These are phyloP conservation scores for Caenorhabditis sp. DNA, from an alignment of 2,888 invertebrate species.

Conservation along the genomic window DNA sequence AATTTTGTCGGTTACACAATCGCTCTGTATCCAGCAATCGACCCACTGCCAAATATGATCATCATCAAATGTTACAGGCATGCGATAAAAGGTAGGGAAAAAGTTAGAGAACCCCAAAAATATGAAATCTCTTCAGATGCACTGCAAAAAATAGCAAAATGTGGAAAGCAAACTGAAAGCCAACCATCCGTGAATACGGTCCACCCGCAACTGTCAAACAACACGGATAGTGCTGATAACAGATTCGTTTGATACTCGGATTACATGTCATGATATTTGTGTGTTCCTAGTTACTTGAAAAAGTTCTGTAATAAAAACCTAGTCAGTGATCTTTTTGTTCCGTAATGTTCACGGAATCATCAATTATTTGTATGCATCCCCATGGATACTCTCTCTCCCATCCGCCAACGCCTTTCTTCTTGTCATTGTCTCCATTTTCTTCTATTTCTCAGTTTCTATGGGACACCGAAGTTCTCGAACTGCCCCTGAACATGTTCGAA, in stretches of 20 bases:
- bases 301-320: background rate
- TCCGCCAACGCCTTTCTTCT: background rate
- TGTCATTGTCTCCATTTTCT: background rate
- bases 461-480: constrained; percentile 32
- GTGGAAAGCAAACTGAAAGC: background rate
- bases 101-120: background rate
- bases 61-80: constrained; percentile 49
- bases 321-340: constrained; percentile 14
- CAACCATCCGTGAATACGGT: background rate
- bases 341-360: background rate
- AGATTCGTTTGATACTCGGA: background rate
- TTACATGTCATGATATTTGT: too few species aligned
- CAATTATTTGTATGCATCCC: background rate
- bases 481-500: constrained; percentile 27
- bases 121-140: constrained; percentile 3
- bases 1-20: constrained; percentile 42
- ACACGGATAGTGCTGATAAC: background rate
- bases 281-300: too few species aligned
- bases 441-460: constrained; percentile 17
- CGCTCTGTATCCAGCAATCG: constrained; percentile 50
- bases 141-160: background rate
- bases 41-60: constrained; percentile 45
- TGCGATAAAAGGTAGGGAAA: constrained; percentile 32
- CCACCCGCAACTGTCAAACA: background rate
- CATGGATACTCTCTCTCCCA: background rate